Evolutionary conservation across 2,888 invertebrate genomes (phyloP).

Genomic region (Cheilosia vulpina): DNA sequence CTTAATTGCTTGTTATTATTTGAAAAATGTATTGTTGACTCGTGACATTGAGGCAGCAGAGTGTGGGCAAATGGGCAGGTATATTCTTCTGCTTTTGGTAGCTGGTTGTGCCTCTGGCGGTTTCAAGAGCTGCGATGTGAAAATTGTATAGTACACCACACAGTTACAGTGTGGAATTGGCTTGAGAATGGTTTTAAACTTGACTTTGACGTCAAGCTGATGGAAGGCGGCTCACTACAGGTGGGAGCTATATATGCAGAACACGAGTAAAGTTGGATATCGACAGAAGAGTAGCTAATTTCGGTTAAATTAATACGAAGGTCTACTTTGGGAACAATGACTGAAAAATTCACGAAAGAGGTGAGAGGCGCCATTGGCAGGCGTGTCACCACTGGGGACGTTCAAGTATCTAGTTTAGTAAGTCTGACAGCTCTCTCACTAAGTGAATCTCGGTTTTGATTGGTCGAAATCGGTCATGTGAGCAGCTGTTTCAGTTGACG

Average conservation of each 20-base stretch:
- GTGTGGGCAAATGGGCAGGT: conserved; percentile 11
- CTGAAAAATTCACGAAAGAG: too few relatives aligned
- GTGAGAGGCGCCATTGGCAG: too few relatives aligned
- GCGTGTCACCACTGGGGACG: too few relatives aligned
- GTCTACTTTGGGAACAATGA: too few relatives aligned
- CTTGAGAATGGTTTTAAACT: conserved; percentile 29
- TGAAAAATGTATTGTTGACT: conserved; percentile 53
- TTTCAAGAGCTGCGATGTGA: conserved; percentile 45
- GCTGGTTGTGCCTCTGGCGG: conserved; percentile 1
- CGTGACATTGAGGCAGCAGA: conserved; percentile 57
- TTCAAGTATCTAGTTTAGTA: too few relatives aligned
- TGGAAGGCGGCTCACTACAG: neutral
- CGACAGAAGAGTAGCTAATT: neutral
- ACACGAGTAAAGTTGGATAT: neutral
- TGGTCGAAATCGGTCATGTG: too few relatives aligned
- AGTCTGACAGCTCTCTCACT: too few relatives aligned
- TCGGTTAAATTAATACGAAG: neutral
- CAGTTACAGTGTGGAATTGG: conserved; percentile 39
- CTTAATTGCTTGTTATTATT: conserved; percentile 65
- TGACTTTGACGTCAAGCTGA: conserved; percentile 26
- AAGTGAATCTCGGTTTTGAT: too few relatives aligned
- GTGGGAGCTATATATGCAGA: neutral
- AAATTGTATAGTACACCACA: conserved; percentile 46
- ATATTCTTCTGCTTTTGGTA: conserved; percentile 34
- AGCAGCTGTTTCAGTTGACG: too few relatives aligned